Evolutionary conservation across 2,888 invertebrate genomes (phyloP), one percentile per base, ranked within the genome.

Genomic region (Anagyrus pseudococci): DNA sequence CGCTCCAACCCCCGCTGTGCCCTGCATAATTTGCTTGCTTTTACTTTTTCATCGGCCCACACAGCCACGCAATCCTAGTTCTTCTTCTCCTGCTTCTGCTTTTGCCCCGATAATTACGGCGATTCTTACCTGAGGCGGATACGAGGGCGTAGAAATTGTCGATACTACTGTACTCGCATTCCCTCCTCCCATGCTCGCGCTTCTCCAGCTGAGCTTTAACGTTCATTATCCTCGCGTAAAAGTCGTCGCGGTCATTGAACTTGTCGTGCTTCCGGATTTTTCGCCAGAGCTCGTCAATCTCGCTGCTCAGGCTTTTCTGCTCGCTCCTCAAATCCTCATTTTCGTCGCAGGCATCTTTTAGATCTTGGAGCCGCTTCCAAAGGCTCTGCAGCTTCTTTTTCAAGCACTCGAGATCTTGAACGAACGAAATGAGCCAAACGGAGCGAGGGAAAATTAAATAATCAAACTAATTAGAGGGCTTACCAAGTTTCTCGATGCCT

Each of bases 1-100:
- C 71, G 43, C 62, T 73, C 81, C 80, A 80, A 55, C 72, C 68
- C 49, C 75, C 72, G 0, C 75, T 77, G 61, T 80, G 77, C 17
- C 80, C 80, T 77, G 49, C 17, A 33, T 4, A 43, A 43, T 43
- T 43, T n/a, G 8, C 8, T 4, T 2, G 15, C 15, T 37, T 4
- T 13, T 37, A 37, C 8, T 2, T 8, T 37, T 37, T n/a, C n/a
- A n/a, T n/a, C n/a, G n/a, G n/a, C n/a, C n/a, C n/a, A n/a, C n/a
- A n/a, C n/a, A n/a, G n/a, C n/a, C n/a, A n/a, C n/a, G n/a, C n/a
- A n/a, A n/a, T n/a, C n/a, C n/a, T n/a, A n/a, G n/a, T n/a, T n/a
- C n/a, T n/a, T n/a, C n/a, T n/a, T n/a, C n/a, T n/a, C n/a, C n/a
- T n/a, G n/a, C n/a, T n/a, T 29, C 29, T 8, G 8, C 33, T 37